phyloP scores from a whole-genome alignment of 2,797 vertebrate species.

The Melanotaenia maccullochi region DNA sequence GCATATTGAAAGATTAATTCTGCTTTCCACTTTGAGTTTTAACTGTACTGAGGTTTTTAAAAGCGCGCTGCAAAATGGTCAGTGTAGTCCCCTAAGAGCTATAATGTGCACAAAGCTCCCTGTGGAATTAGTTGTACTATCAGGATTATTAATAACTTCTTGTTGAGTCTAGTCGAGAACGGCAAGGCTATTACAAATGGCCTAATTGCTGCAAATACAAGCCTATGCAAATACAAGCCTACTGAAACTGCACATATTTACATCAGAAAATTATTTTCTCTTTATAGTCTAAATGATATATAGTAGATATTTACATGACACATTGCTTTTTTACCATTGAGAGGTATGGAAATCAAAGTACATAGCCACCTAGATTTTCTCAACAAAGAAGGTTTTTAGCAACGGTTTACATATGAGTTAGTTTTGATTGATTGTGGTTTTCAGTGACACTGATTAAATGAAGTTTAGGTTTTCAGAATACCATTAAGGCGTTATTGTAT shows the following conservation, averaged over 20 bases:
- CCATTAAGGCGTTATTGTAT: conserved; percentile 62
- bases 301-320: too few relatives aligned
- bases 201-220: conserved; percentile 20
- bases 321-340: too few relatives aligned
- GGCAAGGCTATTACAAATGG: conserved; percentile 38
- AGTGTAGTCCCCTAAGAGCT: conserved; percentile 17
- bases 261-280: too few relatives aligned
- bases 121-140: conserved; percentile 44
- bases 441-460: conserved; percentile 15
- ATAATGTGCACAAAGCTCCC: conserved; percentile 29
- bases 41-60: conserved; percentile 15
- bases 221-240: conserved; percentile 1
- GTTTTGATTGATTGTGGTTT: conserved; percentile 22
- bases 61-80: conserved; percentile 1
- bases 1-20: not conserved
- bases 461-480: conserved; percentile 42
- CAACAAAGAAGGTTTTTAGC: not conserved
- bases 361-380: not conserved
- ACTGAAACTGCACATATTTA: not conserved
- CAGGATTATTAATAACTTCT: conserved; percentile 45
- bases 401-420: not conserved
- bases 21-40: not conserved
- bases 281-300: not conserved
- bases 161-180: conserved; percentile 38
- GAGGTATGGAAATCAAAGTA: not conserved